Evolutionary conservation across 2,113 vertebrate genomes (phyloP), one percentile per base, ranked within the genome.

Genomic region (Malurus cyaneus): DNA sequence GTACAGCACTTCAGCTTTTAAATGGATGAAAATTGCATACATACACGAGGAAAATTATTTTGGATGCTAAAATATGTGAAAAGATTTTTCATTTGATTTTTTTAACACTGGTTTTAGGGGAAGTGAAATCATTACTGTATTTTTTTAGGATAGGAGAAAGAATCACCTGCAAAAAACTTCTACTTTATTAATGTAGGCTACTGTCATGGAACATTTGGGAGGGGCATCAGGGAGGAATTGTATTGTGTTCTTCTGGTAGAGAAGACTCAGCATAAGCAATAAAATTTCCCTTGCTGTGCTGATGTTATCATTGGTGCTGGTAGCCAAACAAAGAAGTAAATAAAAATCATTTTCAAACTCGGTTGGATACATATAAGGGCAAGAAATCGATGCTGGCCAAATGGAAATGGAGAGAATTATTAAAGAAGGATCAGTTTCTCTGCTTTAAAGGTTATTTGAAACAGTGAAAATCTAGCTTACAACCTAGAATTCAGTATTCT

Each of bases 261-360:
- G 44, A 52, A 85, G 73, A 77, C 69, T 95, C 42, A 85, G 72
- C 34, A 59, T 49, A 91, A 87, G 86, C 34, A 71, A 36, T 89
- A 86, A 86, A 71, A 71, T 83, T 90, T 32, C 25, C 23, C 31
- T 24, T 74, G 61, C 50, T 44, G 14, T 69, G 49, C 84, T 92
- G 89, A 74, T 12, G 12, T 64, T 93, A 89, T 81, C 90, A 86
- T 34, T 93, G 73, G 65, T 83, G 72, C 29, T 67, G 53, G 19
- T 49, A 60, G 66, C 78, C 81, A 93, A 70, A 76, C 24, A 80
- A 89, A 54, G 39, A 83, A 70, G 54, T 61, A 89, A 92, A 83
- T 76, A 92, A 94, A 95, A 95, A 65, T 72, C 72, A 78, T 65
- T 96, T 95, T 88, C 50, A 94, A 69, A 41, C 56, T 81, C 56